Base-by-base conservation (phyloP, 2,113 vertebrate genomes). In the Athene noctua region DNA sequence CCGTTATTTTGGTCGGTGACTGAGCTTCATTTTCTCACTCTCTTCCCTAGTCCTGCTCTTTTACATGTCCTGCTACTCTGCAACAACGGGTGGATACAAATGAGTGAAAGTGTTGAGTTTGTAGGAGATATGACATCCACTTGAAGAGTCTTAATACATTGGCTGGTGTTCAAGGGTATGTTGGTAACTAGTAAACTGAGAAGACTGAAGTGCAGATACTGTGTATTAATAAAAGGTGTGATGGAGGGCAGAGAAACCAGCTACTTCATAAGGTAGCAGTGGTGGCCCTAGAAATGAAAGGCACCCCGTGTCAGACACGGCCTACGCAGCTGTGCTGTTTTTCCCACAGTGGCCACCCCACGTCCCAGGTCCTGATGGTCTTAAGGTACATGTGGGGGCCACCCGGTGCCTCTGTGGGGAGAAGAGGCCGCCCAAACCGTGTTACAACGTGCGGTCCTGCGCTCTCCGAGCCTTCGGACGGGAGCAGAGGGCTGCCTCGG, bases 371-470 rank as follows among this genome's bases (percentile, higher is more conserved):
- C 49, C 46, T 5, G 13, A 27, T 63, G 30, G 34, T 26, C 40
- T 14, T 23, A 13, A 44, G 13, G 8, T 2, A 32, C 2, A 4
- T 11, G 32, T 11, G 67, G 75, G 72, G 34, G 38, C n/a, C 32
- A 19, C 8, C 22, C 3, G 13, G 8, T 1, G 3, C 54, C 22
- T 20, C 67, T 7, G 34, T 0, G 5, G 51, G 10, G 27, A 16
- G 36, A 13, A 58, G 30, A 42, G 5, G 49, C 58, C 7, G 30
- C 30, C n/a, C 63, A 2, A 19, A 25, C 13, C 0, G 5, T 27
- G 34, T 29, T 62, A 13, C 55, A 32, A 17, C 3, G 11, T 1
- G 11, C 3, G 4, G 36, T 3, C 5, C 32, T 0, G 6, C 0
- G 5, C 20, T n/a, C 34, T 14, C 26, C 15, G 62, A 40, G 3